Percentiles rank a stretch among this genome's conserved stretches.
Evolutionary conservation across 1,140 invertebrate genomes (phyloP).

Genomic region (Trichonephila clavipes): DNA sequence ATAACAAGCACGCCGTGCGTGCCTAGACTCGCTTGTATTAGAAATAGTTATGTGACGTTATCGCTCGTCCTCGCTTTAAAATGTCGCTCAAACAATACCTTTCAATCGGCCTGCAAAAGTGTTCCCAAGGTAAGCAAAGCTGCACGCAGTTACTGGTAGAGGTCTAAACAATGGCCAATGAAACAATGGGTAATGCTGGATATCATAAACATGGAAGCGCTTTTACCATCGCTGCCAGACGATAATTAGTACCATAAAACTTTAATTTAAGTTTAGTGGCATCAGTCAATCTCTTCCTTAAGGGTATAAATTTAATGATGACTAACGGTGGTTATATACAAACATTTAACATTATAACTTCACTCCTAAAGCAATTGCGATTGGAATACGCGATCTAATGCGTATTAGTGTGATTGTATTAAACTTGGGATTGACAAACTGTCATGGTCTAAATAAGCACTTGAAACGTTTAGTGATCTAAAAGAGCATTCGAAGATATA

Average conservation of each 20-base stretch:
- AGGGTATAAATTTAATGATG: slow-evolving; percentile 25
- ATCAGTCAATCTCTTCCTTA: slow-evolving; percentile 29
- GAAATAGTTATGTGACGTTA: neutral
- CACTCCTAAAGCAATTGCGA: neutral
- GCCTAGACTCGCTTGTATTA: neutral
- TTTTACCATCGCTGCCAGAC: slow-evolving; percentile 24
- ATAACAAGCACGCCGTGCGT: slow-evolving; percentile 27
- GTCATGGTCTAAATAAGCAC: neutral
- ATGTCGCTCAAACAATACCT: slow-evolving; percentile 43
- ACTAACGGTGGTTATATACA: neutral
- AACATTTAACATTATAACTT: too few relatives aligned
- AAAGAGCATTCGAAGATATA: neutral
- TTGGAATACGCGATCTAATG: neutral
- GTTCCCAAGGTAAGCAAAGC: slow-evolving; percentile 55
- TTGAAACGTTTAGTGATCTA: neutral
- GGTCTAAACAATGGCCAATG: slow-evolving; percentile 43
- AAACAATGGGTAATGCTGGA: slow-evolving; percentile 39
- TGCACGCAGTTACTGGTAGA: slow-evolving; percentile 8
- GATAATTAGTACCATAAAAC: slow-evolving; percentile 13
- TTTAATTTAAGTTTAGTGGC: slow-evolving; percentile 15
- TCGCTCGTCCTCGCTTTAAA: neutral
- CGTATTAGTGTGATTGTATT: neutral
- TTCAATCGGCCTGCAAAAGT: neutral
- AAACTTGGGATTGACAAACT: neutral
- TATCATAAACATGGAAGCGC: slow-evolving; percentile 35